Base-by-base conservation (phyloP, 2,113 vertebrate species). In the Butorides virescens region DNA sequence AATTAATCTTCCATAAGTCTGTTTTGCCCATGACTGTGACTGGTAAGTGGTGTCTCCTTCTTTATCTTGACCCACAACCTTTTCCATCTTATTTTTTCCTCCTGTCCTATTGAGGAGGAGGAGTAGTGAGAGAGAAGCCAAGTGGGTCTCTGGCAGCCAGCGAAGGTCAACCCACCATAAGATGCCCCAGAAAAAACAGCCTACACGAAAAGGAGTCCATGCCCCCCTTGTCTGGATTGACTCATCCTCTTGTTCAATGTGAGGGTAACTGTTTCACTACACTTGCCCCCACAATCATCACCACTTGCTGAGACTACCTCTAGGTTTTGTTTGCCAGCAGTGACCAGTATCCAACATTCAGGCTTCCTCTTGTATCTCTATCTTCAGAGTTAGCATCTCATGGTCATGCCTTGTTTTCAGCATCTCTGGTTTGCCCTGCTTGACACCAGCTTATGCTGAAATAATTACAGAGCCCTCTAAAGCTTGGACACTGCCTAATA, bases 161-260 rank as follows among this genome's bases (percentile, higher is more conserved):
- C 7, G 12, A 74, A 80, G 11, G 50, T 63, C 46, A 67, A 34
- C 6, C 13, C 46, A 87, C 8, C 13, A 23, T 7, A 66, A 22
- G 16, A 52, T 58, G 11, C 34, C 44, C 37, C 32, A 85, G 3
- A 11, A 13, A 74, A 82, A 81, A 16, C 9, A 71, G 30, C 7
- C 72, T 47, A 18, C 14, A 78, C 36, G 72, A 74, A 58, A 86
- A 88, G 32, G 13, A 25, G 11, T 36, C 15, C 26, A 16, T 67
- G 37, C 2, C 13, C 13, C 0, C 5, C 3, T 56, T 67, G 30
- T 21, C n/a, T n/a, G 22, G 5, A 4, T 46, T 62, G 20, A 37
- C 42, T 83, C 53, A 75, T 53, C 26, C 39, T 85, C 59, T 59
- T 36, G 14, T 34, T 59, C 25, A 25, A 11, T 12, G 9, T 27